phyloP scores from a whole-genome alignment of 1,140 invertebrate species.

The Camponotus floridanus region DNA sequence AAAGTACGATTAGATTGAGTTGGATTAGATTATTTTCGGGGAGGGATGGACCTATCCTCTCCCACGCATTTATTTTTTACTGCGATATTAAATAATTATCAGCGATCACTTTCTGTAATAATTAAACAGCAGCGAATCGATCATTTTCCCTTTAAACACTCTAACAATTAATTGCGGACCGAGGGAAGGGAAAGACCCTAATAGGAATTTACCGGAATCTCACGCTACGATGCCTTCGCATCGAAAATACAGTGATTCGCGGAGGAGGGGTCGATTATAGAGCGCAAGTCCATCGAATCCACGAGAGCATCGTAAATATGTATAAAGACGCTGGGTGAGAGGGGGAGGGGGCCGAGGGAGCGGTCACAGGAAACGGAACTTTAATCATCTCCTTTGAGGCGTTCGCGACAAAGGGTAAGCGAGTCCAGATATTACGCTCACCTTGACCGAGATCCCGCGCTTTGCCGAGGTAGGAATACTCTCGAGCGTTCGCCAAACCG shows the following conservation, averaged over 20 bases:
- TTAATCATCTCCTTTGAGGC: slow-evolving; percentile 53
- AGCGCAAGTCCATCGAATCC: neutral
- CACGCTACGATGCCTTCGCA: neutral
- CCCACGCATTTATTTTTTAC: no score
- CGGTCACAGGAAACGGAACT: neutral
- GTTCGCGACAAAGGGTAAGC: neutral
- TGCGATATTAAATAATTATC: no score
- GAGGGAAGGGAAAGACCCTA: no score
- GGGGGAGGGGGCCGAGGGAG: neutral
- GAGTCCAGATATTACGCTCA: slow-evolving; percentile 39
- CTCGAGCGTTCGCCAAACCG: slow-evolving; percentile 91
- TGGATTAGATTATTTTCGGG: no score
- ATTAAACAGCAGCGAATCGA: no score
- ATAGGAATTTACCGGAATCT: no score
- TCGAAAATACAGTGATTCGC: neutral
- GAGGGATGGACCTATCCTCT: no score
- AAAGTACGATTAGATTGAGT: no score
- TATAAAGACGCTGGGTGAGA: neutral
- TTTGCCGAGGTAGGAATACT: slow-evolving; percentile 87
- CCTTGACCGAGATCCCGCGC: slow-evolving; percentile 76
- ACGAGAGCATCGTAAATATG: slow-evolving; percentile 15
- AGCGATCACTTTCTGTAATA: no score
- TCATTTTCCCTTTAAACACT: no score
- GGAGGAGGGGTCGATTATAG: neutral
- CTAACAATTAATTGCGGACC: no score